phyloP scores from a whole-genome alignment of 2,113 vertebrate species.

The Telmatochromis sp. region DNA sequence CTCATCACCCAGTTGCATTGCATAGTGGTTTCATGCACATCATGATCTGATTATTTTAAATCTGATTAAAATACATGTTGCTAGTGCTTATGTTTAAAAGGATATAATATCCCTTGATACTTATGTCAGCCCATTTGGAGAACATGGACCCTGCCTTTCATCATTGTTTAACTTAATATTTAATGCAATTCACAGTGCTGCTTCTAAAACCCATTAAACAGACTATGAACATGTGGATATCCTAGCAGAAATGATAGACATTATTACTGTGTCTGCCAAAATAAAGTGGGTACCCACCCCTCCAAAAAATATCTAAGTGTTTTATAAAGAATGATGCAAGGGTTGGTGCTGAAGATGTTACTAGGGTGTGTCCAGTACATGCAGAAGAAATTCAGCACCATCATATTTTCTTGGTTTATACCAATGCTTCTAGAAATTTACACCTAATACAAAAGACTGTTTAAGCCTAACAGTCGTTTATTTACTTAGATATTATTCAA shows the following conservation, averaged over 20 bases:
- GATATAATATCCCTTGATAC: background rate
- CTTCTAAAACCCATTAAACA: background rate
- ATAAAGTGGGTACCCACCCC: background rate
- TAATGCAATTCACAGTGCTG: background rate
- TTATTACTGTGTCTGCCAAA: background rate
- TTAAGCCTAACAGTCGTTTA: accelerated
- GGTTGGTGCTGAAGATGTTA: background rate
- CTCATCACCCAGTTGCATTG: background rate
- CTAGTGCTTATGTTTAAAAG: background rate
- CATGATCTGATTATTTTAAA: background rate
- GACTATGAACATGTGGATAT: background rate
- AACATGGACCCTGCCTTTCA: background rate
- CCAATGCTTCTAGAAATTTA: background rate
- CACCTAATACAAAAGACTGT: background rate
- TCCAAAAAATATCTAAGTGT: background rate
- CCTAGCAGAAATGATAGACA: background rate
- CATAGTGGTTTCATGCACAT: background rate
- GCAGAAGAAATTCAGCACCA: background rate
- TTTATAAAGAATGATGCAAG: background rate
- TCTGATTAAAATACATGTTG: background rate
- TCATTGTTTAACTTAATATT: background rate
- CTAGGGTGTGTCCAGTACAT: background rate
- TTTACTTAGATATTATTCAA: background rate
- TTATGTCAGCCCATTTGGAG: background rate
- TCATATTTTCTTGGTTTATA: background rate